phyloP scores from a whole-genome alignment of 2,888 invertebrate genomes.

The Allophyes oxyacanthae region DNA sequence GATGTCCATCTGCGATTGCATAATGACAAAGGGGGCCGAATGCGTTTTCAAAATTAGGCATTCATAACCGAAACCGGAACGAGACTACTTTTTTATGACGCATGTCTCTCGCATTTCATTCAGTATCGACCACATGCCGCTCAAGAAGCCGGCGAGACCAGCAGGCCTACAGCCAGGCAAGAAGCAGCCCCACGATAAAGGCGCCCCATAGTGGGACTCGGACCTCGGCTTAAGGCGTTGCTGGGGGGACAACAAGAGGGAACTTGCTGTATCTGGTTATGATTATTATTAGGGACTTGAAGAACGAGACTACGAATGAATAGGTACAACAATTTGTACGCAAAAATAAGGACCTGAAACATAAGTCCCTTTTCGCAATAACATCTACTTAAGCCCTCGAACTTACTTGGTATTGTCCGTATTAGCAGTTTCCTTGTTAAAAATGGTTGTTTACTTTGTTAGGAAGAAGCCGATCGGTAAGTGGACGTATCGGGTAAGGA shows the following conservation, averaged over 20 bases:
- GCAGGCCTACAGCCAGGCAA: no score
- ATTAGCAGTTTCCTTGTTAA: constrained; percentile 39
- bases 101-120: no score
- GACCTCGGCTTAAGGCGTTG: no score
- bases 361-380: constrained; percentile 15
- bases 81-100: no score
- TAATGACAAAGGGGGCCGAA: constrained; percentile 19
- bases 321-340: constrained; percentile 25
- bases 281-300: no score
- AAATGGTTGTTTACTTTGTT: constrained; percentile 45
- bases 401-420: background rate
- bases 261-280: no score
- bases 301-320: no score
- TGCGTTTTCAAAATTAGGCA: constrained; percentile 34
- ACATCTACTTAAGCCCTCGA: constrained; percentile 14
- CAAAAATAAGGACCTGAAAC: constrained; percentile 19
- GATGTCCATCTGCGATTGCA: constrained; percentile 24
- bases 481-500: constrained; percentile 50
- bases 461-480: constrained; percentile 25
- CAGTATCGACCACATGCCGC: no score
- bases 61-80: constrained; percentile 25
- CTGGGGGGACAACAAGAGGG: no score
- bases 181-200: no score
- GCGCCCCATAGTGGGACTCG: no score
- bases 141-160: no score